Percentiles rank a stretch among this genome's conserved stretches.
These are phyloP conservation scores for Micronycteris hirsuta DNA, from an alignment of 2,113 vertebrate species.

Conservation along the genomic window DNA sequence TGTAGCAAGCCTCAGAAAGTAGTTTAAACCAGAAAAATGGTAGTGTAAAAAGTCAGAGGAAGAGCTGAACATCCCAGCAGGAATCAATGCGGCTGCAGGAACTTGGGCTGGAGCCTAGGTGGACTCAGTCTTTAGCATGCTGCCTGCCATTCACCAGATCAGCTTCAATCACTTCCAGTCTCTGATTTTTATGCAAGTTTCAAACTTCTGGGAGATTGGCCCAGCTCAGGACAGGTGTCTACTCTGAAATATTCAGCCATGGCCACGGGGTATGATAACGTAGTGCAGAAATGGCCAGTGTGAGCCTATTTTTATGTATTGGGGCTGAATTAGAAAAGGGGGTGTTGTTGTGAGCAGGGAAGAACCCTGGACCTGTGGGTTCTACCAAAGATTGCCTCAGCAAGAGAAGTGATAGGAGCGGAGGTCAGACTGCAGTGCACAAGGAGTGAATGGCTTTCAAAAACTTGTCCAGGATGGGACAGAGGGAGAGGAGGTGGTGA, in stretches of 20 bases:
- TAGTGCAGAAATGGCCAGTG: not conserved
- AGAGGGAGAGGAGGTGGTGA: too few relatives aligned
- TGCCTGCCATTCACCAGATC: not conserved
- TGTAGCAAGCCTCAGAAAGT: not conserved
- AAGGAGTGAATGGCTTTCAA: not conserved
- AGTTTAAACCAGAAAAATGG: not conserved
- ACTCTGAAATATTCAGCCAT: not conserved
- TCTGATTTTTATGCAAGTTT: not conserved
- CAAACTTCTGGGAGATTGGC: not conserved
- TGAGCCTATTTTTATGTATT: rapidly evolving
- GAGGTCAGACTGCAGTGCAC: not conserved
- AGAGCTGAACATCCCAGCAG: not conserved
- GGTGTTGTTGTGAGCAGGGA: not conserved
- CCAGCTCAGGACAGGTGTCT: not conserved
- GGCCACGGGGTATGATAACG: not conserved
- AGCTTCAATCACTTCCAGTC: not conserved
- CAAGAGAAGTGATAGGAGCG: not conserved
- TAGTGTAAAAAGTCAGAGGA: not conserved
- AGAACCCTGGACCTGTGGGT: not conserved
- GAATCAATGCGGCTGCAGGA: not conserved
- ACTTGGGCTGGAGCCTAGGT: not conserved
- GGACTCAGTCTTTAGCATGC: rapidly evolving
- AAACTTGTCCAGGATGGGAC: not conserved
- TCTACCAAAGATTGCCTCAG: not conserved
- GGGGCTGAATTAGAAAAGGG: not conserved